These are phyloP conservation scores for Petrocephalus zakoni DNA, from an alignment of 2,113 vertebrate genomes.

Conservation along the genomic window DNA sequence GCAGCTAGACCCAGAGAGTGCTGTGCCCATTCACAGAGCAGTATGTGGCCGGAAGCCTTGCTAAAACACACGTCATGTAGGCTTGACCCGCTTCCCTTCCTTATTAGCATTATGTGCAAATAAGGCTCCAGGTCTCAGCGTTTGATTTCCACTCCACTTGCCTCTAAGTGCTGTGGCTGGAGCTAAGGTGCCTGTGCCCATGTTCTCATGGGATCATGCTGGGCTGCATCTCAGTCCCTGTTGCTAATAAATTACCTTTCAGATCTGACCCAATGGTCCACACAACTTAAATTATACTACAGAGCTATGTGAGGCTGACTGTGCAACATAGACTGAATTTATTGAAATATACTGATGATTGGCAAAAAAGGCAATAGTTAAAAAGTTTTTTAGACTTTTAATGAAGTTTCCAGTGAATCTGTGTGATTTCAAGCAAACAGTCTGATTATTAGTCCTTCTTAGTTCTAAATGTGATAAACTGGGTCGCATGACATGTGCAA, in stretches of 20 bases:
- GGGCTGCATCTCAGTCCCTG: neutral
- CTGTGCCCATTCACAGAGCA: conserved; percentile 9
- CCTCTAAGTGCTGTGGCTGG: neutral
- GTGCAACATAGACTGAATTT: neutral
- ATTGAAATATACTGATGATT: neutral
- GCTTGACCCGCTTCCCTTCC: neutral
- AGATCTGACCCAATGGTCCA: neutral
- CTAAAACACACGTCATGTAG: conserved; percentile 1
- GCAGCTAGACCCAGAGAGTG: neutral
- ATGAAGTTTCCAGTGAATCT: neutral
- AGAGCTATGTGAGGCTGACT: neutral
- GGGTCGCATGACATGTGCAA: neutral
- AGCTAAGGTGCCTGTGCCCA: neutral
- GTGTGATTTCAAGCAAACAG: neutral
- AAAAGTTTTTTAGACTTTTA: neutral
- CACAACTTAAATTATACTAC: neutral
- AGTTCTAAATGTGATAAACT: neutral
- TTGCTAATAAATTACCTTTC: neutral
- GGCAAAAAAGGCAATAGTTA: neutral
- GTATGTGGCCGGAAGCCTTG: neutral
- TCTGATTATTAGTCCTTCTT: neutral
- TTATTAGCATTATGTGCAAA: neutral
- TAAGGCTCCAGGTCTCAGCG: neutral
- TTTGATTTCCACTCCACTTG: neutral
- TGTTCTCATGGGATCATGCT: neutral